Base-by-base conservation (phyloP, 2,797 vertebrate genomes). In the Acropternis orthonyx region DNA sequence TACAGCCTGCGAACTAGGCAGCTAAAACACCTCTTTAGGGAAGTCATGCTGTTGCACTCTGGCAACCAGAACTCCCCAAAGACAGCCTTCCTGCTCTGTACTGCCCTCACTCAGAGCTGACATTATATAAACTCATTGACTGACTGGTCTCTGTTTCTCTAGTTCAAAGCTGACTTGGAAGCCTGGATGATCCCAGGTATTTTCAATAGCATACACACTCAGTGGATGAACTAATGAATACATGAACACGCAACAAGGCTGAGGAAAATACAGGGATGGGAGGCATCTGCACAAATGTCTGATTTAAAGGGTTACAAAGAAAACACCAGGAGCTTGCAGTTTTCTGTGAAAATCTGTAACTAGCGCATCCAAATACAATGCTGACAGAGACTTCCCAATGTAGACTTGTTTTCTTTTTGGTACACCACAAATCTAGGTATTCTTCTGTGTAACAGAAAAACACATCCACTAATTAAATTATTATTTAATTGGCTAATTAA, bases 401-500 rank as follows among this genome's bases (percentile, higher is more conserved):
- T 75, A 89, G 58, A 89, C 59, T 71, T 86, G 46, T 85, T 95
- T 96, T 95, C 91, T 95, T 94, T 58, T 43, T 76, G 56, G 56
- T 82, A 92, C 28, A 56, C 97, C 95, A 96, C 78, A 97, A 79
- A 90, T 92, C 73, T 85, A 95, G 93, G 92, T 94, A 92, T 94
- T 97, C 98, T 97, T 94, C 96, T 86, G 95, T 94, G 94, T 89
- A 97, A 95, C 88, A 98, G 86, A 96, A 97, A 97, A 98, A 88
- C 82, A 96, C 98, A 97, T 96, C 97, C 98, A 97, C 97, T 98
- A 98, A 98, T 98, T 98, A 98, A 98, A 98, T 97, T 97, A 98
- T 98, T 97, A 96, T 97, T 98, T 98, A 98, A 98, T 98, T 98
- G 98, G 97, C 94, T 97, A 98, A 98, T 97, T 98, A 98, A 98